phyloP scores from a whole-genome alignment of 2,888 invertebrate genomes.

The Drosophila pseudotakahashii region DNA sequence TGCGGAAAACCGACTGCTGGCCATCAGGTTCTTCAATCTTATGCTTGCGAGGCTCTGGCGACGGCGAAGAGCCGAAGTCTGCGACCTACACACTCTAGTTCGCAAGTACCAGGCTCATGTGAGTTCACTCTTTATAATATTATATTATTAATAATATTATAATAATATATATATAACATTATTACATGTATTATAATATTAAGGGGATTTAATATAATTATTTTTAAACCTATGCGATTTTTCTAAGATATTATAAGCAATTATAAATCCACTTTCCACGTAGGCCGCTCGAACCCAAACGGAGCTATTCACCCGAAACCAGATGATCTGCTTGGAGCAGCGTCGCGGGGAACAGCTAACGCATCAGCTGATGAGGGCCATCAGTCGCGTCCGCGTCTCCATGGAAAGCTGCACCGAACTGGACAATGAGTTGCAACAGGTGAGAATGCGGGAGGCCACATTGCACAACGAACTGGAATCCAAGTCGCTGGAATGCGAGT shows the following conservation, averaged over 20 bases:
- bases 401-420: not conserved
- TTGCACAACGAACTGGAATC: not conserved
- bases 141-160: too few relatives aligned
- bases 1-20: not conserved
- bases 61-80: not conserved
- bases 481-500: not conserved
- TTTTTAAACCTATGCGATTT: too few relatives aligned
- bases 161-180: too few relatives aligned
- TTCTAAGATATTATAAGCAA: too few relatives aligned
- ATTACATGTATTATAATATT: too few relatives aligned
- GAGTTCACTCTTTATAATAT: not conserved
- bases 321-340: not conserved
- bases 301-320: not conserved
- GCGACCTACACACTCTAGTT: not conserved
- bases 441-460: not conserved
- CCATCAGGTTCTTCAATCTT: not conserved
- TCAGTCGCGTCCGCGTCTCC: not conserved
- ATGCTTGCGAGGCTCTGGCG: not conserved
- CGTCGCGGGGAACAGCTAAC: not conserved
- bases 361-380: not conserved
- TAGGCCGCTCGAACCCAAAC: conserved; percentile 3
- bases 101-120: conserved; percentile 3
- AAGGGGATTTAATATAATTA: too few relatives aligned
- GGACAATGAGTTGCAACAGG: not conserved
- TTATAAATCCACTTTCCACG: not conserved